These are phyloP conservation scores for Catocala fraxini DNA, from an alignment of 2,888 invertebrate species.

Conservation along the genomic window DNA sequence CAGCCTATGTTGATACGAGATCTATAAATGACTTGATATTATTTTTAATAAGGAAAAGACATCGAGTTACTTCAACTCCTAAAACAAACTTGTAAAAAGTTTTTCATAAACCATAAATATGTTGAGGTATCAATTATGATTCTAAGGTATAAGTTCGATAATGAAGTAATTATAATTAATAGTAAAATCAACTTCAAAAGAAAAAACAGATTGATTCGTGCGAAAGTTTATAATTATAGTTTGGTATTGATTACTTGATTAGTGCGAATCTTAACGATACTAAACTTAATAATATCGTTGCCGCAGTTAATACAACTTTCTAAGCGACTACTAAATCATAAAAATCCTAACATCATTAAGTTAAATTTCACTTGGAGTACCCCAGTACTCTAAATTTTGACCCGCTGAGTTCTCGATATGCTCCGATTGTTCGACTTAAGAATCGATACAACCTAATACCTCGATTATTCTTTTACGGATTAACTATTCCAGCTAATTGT, in stretches of 20 bases:
- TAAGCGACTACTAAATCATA: conserved; percentile 2
- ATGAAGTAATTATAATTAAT: neutral
- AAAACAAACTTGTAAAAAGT: too few relatives aligned
- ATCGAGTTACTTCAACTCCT: too few relatives aligned
- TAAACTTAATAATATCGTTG: conserved; percentile 7
- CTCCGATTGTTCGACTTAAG: conserved; percentile 42
- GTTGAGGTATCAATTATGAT: too few relatives aligned
- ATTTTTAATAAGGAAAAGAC: too few relatives aligned
- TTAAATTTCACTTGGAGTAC: conserved; percentile 5
- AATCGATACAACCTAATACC: conserved; percentile 53
- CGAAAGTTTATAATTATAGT: conserved; percentile 15
- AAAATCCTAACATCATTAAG: neutral
- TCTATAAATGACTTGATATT: too few relatives aligned
- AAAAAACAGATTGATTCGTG: conserved; percentile 13
- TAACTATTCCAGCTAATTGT: conserved; percentile 62
- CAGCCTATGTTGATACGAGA: too few relatives aligned
- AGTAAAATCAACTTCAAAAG: neutral
- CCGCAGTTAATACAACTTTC: conserved; percentile 13
- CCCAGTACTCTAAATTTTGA: neutral
- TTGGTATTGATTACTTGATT: conserved; percentile 5
- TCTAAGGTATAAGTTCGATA: conserved; percentile 2
- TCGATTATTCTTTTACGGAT: conserved; percentile 60
- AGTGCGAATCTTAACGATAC: conserved; percentile 6
- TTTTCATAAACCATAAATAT: too few relatives aligned
- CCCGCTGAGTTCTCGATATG: conserved; percentile 17